These are phyloP conservation scores for Cerastis rubricosa DNA, from an alignment of 2,888 invertebrate species.

Conservation along the genomic window DNA sequence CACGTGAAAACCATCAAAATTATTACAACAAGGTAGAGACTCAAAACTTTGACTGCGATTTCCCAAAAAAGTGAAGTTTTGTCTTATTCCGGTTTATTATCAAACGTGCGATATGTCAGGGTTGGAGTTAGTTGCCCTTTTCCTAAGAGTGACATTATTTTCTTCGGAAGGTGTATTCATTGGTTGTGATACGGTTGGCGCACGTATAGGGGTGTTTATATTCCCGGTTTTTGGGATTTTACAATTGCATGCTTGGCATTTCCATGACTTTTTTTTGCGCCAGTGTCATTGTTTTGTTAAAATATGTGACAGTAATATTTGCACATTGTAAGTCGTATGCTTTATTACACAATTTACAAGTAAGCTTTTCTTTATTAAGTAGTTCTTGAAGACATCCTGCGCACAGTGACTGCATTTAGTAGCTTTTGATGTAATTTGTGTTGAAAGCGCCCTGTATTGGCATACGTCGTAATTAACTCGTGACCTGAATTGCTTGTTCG, in stretches of 20 bases:
- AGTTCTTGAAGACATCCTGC: not conserved
- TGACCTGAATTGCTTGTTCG: too few relatives aligned
- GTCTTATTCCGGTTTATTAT: too few relatives aligned
- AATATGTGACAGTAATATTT: not conserved
- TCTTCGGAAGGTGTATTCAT: too few relatives aligned
- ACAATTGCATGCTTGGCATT: not conserved
- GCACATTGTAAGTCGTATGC: not conserved
- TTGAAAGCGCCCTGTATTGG: too few relatives aligned
- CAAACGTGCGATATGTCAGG: too few relatives aligned
- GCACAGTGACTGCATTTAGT: not conserved
- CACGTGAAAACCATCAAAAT: too few relatives aligned
- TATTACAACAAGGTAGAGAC: too few relatives aligned
- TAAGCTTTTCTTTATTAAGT: not conserved
- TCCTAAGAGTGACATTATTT: too few relatives aligned
- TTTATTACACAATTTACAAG: not conserved
- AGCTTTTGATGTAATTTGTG: not conserved
- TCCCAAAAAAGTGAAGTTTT: too few relatives aligned
- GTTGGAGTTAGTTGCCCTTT: too few relatives aligned
- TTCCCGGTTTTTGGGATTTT: not conserved
- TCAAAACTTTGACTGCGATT: too few relatives aligned
- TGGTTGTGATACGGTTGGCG: not conserved
- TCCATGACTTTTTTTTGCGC: not conserved
- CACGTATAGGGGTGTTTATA: not conserved
- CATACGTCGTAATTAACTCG: too few relatives aligned
- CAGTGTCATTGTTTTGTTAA: not conserved